A percentile compares a stretch with the other conserved stretches of the same genome.
phyloP scores from a whole-genome alignment of 37 sponge, comb jelly and placozoan species.

The Eunapius fragilis region DNA sequence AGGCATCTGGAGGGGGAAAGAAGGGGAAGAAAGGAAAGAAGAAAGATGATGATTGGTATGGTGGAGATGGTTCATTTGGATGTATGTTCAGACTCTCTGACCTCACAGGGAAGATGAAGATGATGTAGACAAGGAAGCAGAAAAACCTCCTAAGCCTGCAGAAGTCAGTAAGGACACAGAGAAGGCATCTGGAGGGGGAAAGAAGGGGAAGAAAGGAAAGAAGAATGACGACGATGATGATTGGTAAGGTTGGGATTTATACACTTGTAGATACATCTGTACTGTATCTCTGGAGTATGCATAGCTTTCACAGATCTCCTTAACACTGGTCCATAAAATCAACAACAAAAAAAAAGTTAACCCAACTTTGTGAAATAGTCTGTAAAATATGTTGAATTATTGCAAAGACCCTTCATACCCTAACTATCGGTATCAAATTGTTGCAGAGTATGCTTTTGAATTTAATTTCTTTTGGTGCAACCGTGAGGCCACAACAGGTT shows the following conservation, averaged over 20 bases:
- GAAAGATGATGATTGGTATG: slow-evolving; percentile 19
- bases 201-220: slow-evolving; percentile 10
- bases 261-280: no score
- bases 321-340: no score
- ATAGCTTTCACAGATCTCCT: no score
- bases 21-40: slow-evolving; percentile 48
- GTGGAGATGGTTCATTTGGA: not conserved
- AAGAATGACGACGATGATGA: slow-evolving; percentile 1
- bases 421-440: no score
- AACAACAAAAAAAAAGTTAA: no score
- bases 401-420: no score
- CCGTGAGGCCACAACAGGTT: no score
- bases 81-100: not conserved
- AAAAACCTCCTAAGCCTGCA: not conserved
- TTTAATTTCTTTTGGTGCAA: no score
- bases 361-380: no score
- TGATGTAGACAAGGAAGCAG: not conserved
- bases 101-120: not conserved
- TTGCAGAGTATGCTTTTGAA: no score
- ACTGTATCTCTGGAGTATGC: no score
- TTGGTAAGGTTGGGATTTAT: not conserved
- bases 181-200: slow-evolving; percentile 2
- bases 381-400: no score
- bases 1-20: slow-evolving; percentile 27
- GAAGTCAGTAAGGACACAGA: not conserved